Evolutionary conservation across 1,140 invertebrate genomes (phyloP).

Genomic region (Cotesia glomerata): DNA sequence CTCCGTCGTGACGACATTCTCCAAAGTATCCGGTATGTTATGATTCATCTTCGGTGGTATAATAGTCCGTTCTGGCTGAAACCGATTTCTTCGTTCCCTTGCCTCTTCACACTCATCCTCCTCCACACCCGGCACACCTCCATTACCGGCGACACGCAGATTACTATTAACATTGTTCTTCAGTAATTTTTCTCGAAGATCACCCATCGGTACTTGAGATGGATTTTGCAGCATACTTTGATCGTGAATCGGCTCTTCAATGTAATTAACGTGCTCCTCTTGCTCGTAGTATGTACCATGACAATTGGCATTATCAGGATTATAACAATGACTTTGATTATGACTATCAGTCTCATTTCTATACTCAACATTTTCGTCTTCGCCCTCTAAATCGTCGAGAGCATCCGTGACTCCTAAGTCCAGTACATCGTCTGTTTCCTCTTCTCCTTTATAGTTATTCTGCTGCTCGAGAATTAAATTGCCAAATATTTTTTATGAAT

Average conservation of each 20-base stretch:
- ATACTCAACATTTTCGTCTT: conserved; percentile 58
- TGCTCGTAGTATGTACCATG: conserved; percentile 41
- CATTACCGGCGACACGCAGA: conserved; percentile 36
- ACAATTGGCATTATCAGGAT: conserved; percentile 39
- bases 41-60: conserved; percentile 52
- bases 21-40: conserved; percentile 56
- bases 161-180: conserved; percentile 38
- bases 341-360: conserved; percentile 43
- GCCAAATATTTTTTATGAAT: conserved; percentile 56
- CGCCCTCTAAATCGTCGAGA: conserved; percentile 60
- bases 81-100: conserved; percentile 55
- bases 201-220: conserved; percentile 35
- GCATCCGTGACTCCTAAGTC: conserved; percentile 60
- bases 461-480: conserved; percentile 63
- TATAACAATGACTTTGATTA: conserved; percentile 47
- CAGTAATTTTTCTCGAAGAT: conserved; percentile 53
- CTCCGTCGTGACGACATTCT: conserved; percentile 54
- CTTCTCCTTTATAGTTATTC: conserved; percentile 63
- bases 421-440: conserved; percentile 62
- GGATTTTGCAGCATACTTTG: conserved; percentile 9
- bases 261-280: conserved; percentile 36
- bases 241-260: conserved; percentile 25
- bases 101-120: conserved; percentile 58
- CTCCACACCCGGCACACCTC: conserved; percentile 47
- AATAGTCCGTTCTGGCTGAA: conserved; percentile 55